Evolutionary conservation across 2,888 invertebrate species (phyloP), one percentile per base, ranked within the genome.

Genomic region (Ectemnius lituratus): DNA sequence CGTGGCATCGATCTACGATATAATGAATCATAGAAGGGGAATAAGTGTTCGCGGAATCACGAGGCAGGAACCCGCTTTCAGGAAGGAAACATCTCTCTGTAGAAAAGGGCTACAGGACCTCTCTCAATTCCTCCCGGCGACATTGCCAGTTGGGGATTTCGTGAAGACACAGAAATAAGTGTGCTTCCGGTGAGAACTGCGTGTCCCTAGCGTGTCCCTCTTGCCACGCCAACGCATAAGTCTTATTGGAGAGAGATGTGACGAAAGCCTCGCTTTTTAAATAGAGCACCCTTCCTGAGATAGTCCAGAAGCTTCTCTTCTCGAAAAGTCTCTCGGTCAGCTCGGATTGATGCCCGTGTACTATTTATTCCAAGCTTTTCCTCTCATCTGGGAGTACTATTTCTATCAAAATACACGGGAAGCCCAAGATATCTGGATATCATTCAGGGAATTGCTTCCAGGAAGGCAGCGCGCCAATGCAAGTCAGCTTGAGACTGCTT

Each of bases 91-190:
- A 1, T 14, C 16, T 65, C 37, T 11, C 37, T 11, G 11, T 8
- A 6, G 5, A 37, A 62, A 66, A 66, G 66, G 57, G 57, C 46
- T 62, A 28, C 61, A 56, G 46, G 60, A 59, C 60, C n/a, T 5
- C 23, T 23, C 23, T 23, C 23, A 28, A 46, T 37, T 62, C 18
- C 62, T 64, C 8, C 14, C 49, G 13, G 49, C 46, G 23, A 37
- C 58, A 28, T 16, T 49, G 20, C 59, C 23, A 67, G 56, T 59
- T 20, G 11, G 46, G 14, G 62, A 70, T 67, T 82, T 81, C 76
- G 66, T 68, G 79, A 79, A 69, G 79, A 76, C 37, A 81, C 81
- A 83, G 78, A 83, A 83, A 83, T 83, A 83, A 81, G 78, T 76
- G 45, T 47, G 71, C 70, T 83, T 83, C 83, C 83, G 82, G 83